Evolutionary conservation across 2,888 invertebrate genomes (phyloP).

Genomic region (Lissocephala sabroskyi): DNA sequence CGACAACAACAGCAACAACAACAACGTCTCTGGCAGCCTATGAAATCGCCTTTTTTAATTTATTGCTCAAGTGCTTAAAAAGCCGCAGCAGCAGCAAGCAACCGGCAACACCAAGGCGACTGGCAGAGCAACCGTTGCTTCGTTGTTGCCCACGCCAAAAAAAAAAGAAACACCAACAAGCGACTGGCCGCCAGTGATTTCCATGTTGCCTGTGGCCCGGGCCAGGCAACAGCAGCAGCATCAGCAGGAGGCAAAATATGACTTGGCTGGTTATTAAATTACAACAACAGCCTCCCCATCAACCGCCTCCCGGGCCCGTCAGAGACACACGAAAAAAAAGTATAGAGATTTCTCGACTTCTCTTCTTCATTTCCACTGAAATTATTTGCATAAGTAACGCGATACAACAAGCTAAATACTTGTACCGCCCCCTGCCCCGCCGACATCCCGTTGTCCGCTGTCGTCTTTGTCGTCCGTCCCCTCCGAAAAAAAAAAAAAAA

Average conservation of each 20-base stretch:
- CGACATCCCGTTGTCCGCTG: too few relatives aligned
- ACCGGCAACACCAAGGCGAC: slow-evolving; percentile 10
- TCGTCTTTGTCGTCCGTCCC: neutral
- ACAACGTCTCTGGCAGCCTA: slow-evolving; percentile 27
- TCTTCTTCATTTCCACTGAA: slow-evolving; percentile 55
- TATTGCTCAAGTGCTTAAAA: slow-evolving; percentile 65
- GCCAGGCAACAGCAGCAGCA: slow-evolving; percentile 33
- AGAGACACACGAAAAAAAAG: slow-evolving; percentile 48
- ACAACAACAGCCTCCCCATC: slow-evolving; percentile 35
- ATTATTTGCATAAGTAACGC: slow-evolving; percentile 66
- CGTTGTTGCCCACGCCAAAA: slow-evolving; percentile 20
- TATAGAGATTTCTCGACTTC: slow-evolving; percentile 32
- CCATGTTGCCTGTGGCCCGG: slow-evolving; percentile 21
- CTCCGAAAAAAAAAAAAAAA: slow-evolving; percentile 8
- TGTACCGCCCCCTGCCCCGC: neutral
- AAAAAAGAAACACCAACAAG: too few relatives aligned
- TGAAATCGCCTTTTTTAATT: slow-evolving; percentile 63
- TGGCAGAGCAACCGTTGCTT: neutral
- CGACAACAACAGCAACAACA: slow-evolving; percentile 15
- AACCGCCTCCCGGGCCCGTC: slow-evolving; percentile 47
- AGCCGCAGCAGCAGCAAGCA: slow-evolving; percentile 36
- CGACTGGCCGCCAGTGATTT: slow-evolving; percentile 10
- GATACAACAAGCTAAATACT: slow-evolving; percentile 31
- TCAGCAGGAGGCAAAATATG: slow-evolving; percentile 63
- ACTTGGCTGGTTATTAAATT: slow-evolving; percentile 59